phyloP scores from a whole-genome alignment of 2,888 invertebrate species.

The Conistra vaccinii region DNA sequence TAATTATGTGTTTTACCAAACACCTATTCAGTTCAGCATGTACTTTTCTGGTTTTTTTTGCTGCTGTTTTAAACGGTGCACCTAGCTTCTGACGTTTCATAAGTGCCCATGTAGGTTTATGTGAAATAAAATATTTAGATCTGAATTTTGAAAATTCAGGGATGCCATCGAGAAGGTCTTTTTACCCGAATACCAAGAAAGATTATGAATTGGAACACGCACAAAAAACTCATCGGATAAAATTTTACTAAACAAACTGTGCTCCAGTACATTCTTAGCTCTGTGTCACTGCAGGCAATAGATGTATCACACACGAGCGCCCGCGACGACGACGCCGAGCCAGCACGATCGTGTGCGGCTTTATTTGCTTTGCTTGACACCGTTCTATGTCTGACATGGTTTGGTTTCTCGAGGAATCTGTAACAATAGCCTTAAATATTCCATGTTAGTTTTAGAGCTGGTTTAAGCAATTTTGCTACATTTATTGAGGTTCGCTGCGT shows the following conservation, averaged over 20 bases:
- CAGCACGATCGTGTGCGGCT: slow-evolving; percentile 39
- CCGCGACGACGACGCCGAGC: slow-evolving; percentile 12
- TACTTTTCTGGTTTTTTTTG: not conserved
- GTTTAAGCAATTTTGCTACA: not conserved
- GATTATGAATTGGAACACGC: not conserved
- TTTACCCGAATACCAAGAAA: not conserved
- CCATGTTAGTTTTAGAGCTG: not conserved
- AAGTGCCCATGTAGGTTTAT: too few relatives aligned
- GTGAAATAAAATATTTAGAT: too few relatives aligned
- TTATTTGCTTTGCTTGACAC: slow-evolving; percentile 40
- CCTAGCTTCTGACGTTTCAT: too few relatives aligned
- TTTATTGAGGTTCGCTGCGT: not conserved
- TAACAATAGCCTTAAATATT: not conserved
- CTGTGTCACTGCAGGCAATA: slow-evolving; percentile 73
- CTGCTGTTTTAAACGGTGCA: not conserved
- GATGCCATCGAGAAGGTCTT: not conserved
- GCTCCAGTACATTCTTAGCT: slow-evolving; percentile 39
- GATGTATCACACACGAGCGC: slow-evolving; percentile 68
- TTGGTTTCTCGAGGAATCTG: slow-evolving; percentile 9
- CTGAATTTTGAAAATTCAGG: too few relatives aligned
- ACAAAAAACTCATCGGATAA: not conserved
- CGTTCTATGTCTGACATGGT: slow-evolving; percentile 28
- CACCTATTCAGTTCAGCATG: not conserved
- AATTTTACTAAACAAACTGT: not conserved
- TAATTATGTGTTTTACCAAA: not conserved